Evolutionary conservation across 2,888 invertebrate species (phyloP), one percentile per base, ranked within the genome.

Genomic region (Hypena proboscidalis): DNA sequence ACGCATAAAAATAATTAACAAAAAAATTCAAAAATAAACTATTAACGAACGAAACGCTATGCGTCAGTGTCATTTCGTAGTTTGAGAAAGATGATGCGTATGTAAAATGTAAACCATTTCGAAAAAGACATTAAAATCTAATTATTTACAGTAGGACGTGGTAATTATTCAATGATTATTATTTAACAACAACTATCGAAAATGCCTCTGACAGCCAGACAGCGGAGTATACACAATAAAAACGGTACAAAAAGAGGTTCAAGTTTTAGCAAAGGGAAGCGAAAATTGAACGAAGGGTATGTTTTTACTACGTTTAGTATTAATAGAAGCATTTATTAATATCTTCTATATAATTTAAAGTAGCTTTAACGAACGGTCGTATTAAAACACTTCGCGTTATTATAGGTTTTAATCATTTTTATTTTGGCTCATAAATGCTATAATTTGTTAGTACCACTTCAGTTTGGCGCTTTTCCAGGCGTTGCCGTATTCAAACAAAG

Each of bases 151-250:
- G n/a, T n/a, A 0, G 17, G 25, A 0, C 9, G 14, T 4, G 22
- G 29, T 30, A 21, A n/a, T n/a, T 29, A 32, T 38, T 40, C 4
- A 40, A 60, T 60, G 56, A 29, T 40, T 49, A 40, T 49, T 20
- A 20, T 9, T 4, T 15, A 23, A 19, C 4, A 13, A 2, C 0
- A 30, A 23, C 22, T 17, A 25, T 30, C 4, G 2, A 61, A 54
- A 64, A 90, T 90, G 90, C 85, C 90, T 32, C 60, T 90, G 30
- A 89, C 89, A 50, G 86, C 83, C 19, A 78, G 90, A 43, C 90
- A 90, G 70, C 68, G 90, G 49, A 89, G 85, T 71, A 85, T 89
- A 57, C 83, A 88, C 53, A 85, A 80, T 63, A 90, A 88, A 74
- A 89, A 85, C 77, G 85, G 81, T 31, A 73, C 83, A 22, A 90